Evolutionary conservation across 1,140 invertebrate species (phyloP).

Genomic region (Belonocnema kinseyi): DNA sequence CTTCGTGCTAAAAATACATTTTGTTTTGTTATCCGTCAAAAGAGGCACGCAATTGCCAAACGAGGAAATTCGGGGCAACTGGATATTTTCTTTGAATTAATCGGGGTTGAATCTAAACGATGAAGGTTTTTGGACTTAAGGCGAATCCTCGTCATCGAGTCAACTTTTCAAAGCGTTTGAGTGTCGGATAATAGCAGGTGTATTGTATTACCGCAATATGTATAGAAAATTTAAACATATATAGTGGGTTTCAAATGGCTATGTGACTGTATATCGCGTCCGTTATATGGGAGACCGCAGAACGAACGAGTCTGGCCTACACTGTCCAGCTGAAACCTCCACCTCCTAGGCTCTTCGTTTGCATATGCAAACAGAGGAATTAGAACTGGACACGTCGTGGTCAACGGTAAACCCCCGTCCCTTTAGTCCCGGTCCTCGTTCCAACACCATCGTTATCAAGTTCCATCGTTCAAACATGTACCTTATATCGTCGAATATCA

Average conservation of each 20-base stretch:
- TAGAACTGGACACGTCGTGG: conserved; percentile 49
- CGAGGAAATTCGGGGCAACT: not conserved
- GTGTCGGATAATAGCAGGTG: not conserved
- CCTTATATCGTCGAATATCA: not conserved
- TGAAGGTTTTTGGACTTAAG: not conserved
- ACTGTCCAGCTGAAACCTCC: conserved; percentile 11
- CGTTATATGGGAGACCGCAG: conserved; percentile 22
- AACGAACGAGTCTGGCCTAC: conserved; percentile 5
- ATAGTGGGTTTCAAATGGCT: not conserved
- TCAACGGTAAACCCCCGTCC: conserved; percentile 26
- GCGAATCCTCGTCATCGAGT: not conserved
- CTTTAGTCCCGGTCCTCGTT: not conserved
- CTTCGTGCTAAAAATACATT: conserved; percentile 9
- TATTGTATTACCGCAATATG: not conserved
- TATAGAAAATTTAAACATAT: not conserved
- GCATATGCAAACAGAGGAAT: conserved; percentile 66
- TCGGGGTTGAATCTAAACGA: conserved; percentile 13
- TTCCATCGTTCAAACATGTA: not conserved
- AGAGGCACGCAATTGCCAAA: not conserved
- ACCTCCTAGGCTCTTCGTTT: conserved; percentile 57
- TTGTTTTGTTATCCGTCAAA: not conserved
- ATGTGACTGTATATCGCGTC: conserved; percentile 5
- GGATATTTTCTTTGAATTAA: conserved; percentile 59
- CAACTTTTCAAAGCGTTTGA: too few relatives aligned
- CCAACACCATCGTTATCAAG: conserved; percentile 1